Conservation (phyloP, 2,113 vertebrate species). For the Daubentonia madagascariensis region DNA sequence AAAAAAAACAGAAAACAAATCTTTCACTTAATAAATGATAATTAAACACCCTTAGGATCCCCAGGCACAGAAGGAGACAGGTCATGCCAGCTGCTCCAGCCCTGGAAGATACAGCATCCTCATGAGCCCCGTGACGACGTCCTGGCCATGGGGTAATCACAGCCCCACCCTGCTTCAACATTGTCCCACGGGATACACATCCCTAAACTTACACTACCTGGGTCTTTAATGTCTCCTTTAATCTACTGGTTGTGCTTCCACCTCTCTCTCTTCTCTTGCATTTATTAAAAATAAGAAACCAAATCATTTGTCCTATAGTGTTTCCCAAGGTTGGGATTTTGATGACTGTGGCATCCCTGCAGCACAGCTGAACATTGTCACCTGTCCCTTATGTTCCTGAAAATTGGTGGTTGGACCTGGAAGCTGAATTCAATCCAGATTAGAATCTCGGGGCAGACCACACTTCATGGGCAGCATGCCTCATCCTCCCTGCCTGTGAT, state of each 20-base stretch:
- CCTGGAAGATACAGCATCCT: background rate
- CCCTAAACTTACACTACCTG: background rate
- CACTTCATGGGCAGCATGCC: rapidly evolving
- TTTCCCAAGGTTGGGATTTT: background rate
- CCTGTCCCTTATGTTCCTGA: background rate
- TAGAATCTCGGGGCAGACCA: background rate
- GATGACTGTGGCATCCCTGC: background rate
- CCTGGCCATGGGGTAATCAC: background rate
- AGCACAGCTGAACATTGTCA: background rate
- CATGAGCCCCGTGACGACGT: background rate
- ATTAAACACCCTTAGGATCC: background rate
- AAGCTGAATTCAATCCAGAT: background rate
- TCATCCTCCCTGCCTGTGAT: background rate
- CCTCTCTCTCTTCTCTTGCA: background rate
- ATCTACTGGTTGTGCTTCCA: background rate
- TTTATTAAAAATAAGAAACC: background rate
- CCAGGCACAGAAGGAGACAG: background rate
- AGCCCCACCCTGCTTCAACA: no score
- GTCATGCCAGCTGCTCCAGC: background rate
- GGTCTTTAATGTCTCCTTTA: background rate
- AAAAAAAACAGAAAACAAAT: background rate
- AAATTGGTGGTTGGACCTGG: background rate
- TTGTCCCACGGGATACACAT: rapidly evolving
- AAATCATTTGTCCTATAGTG: background rate
- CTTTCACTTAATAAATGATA: background rate